These are phyloP conservation scores for Phalera bucephala DNA, from an alignment of 2,888 invertebrate species.

Conservation along the genomic window DNA sequence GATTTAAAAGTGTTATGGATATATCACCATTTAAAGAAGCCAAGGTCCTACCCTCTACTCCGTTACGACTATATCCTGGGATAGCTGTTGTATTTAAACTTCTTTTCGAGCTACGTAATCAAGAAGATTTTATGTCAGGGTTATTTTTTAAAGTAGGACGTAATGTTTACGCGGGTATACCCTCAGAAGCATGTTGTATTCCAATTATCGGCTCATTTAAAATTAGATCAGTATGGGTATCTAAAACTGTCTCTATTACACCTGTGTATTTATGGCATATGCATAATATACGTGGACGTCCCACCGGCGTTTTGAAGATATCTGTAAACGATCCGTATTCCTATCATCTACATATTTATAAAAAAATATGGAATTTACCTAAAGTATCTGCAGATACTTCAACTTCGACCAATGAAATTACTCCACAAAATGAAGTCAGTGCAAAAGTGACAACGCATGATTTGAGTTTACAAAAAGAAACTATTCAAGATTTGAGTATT, in stretches of 20 bases:
- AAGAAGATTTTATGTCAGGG: slow-evolving; percentile 39
- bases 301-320: slow-evolving; percentile 42
- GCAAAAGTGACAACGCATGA: too few relatives aligned
- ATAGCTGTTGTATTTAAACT: slow-evolving; percentile 47
- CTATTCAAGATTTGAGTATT: too few relatives aligned
- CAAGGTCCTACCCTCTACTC: slow-evolving; percentile 45
- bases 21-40: slow-evolving; percentile 37
- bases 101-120: slow-evolving; percentile 41
- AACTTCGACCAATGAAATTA: background rate
- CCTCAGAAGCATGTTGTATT: slow-evolving; percentile 46
- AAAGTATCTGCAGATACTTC: slow-evolving; percentile 21
- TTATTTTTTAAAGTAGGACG: slow-evolving; percentile 55
- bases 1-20: slow-evolving; percentile 53
- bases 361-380: slow-evolving; percentile 37
- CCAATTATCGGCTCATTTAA: slow-evolving; percentile 46
- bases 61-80: slow-evolving; percentile 57
- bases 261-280: slow-evolving; percentile 63
- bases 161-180: slow-evolving; percentile 29
- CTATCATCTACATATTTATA: slow-evolving; percentile 53
- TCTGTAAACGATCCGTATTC: slow-evolving; percentile 35
- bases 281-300: slow-evolving; percentile 39
- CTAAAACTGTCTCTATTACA: slow-evolving; percentile 47
- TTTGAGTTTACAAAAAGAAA: too few relatives aligned
- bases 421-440: slow-evolving; percentile 24
- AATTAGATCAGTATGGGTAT: slow-evolving; percentile 33